Percentiles rank a stretch among this genome's conserved stretches.
Conservation (phyloP, 2,888 invertebrate genomes). For the Nysson spinosus region DNA sequence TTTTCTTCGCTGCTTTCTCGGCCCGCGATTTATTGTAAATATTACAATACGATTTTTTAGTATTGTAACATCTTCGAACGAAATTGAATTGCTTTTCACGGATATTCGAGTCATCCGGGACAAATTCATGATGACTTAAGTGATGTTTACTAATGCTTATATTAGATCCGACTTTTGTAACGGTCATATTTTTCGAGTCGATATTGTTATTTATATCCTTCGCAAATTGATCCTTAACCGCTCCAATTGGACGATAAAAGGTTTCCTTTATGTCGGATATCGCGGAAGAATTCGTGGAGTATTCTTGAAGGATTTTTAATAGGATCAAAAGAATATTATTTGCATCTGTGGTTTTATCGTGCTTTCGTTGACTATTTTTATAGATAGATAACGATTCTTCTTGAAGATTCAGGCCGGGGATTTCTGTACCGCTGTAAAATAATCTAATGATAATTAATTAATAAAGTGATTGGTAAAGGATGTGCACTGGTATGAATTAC, state of each 20-base stretch:
- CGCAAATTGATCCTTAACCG: background rate
- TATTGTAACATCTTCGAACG: background rate
- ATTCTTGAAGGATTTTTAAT: constrained; percentile 40
- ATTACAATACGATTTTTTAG: background rate
- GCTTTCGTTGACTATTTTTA: background rate
- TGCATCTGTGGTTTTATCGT: constrained; percentile 13
- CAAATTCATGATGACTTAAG: too few relatives aligned
- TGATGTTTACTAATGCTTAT: too few relatives aligned
- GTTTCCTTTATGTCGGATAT: background rate
- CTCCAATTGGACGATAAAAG: constrained; percentile 1
- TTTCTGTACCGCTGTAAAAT: constrained; percentile 43
- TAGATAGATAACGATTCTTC: background rate
- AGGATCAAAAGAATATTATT: constrained; percentile 36
- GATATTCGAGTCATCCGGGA: background rate
- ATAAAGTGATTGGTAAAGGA: too few relatives aligned
- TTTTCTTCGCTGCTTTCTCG: constrained; percentile 5
- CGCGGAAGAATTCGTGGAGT: background rate
- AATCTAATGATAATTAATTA: constrained; percentile 20
- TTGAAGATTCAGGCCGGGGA: background rate
- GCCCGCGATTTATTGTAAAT: background rate
- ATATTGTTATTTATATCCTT: constrained; percentile 36
- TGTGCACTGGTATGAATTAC: too few relatives aligned
- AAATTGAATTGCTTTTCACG: background rate
- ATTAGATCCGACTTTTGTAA: background rate
- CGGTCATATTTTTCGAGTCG: background rate